phyloP scores from a whole-genome alignment of 2,888 invertebrate species.

The Seladonia tumulorum region DNA sequence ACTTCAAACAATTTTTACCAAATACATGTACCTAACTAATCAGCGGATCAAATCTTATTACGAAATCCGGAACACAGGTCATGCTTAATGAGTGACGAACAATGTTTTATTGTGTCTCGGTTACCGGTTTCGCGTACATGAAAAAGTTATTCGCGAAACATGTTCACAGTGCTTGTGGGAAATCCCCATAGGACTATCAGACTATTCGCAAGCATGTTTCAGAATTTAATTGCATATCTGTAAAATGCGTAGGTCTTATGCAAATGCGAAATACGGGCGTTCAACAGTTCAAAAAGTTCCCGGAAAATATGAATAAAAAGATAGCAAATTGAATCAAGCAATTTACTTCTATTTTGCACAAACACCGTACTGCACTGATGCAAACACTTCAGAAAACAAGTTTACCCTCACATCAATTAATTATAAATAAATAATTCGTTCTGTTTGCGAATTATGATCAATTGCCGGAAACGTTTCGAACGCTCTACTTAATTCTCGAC shows the following conservation, averaged over 20 bases:
- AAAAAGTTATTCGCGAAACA: background rate
- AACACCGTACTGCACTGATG: background rate
- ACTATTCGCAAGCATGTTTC: background rate
- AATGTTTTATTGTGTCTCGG: background rate
- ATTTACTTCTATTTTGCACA: background rate
- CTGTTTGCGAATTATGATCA: too few species aligned
- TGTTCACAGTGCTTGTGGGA: background rate
- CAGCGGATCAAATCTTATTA: background rate
- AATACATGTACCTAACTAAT: background rate
- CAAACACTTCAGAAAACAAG: too few species aligned
- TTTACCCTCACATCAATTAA: too few species aligned
- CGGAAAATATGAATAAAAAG: too few species aligned
- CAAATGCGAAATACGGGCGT: background rate
- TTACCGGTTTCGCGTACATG: background rate
- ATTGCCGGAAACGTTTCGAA: background rate
- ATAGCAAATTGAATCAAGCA: background rate
- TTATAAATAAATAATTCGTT: too few species aligned
- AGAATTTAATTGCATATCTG: background rate
- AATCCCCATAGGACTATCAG: background rate
- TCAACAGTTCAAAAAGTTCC: too few species aligned
- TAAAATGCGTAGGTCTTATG: background rate
- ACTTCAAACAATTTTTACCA: too few species aligned
- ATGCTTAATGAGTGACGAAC: conserved; percentile 1
- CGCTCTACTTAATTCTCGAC: background rate
- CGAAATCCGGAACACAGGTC: background rate